Evolutionary conservation across 2,113 vertebrate genomes (phyloP).

Genomic region (Gnathonemus longibarbis): DNA sequence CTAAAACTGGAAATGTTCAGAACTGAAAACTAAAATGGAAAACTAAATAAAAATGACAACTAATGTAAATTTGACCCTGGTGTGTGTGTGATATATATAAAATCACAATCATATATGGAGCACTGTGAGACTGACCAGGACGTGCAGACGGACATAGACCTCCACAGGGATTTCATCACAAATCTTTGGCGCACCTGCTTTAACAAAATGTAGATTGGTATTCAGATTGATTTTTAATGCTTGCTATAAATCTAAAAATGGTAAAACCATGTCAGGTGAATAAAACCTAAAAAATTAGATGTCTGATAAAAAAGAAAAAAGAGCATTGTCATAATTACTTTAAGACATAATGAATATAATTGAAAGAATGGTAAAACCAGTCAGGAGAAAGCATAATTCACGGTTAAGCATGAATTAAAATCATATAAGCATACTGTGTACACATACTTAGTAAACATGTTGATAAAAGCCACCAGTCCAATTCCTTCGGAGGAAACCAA

Average conservation of each 20-base stretch:
- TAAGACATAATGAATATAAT: too few species aligned
- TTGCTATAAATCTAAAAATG: neutral
- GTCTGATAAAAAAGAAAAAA: too few species aligned
- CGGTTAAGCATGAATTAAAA: neutral
- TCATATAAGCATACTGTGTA: neutral
- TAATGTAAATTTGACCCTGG: neutral
- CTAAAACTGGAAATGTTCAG: neutral
- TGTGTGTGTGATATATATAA: neutral
- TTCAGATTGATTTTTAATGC: neutral
- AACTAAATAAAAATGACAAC: neutral
- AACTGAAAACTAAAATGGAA: neutral
- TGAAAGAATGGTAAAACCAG: neutral
- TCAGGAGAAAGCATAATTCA: too few species aligned
- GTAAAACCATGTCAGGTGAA: too few species aligned
- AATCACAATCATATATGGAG: neutral
- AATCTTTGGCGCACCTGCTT: neutral
- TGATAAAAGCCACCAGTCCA: neutral
- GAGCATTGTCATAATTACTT: too few species aligned
- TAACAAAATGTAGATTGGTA: neutral
- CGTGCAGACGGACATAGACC: neutral
- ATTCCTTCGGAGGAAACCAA: neutral
- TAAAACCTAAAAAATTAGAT: too few species aligned
- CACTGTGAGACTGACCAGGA: neutral
- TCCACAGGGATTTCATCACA: neutral
- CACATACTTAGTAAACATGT: neutral